Percentiles rank a stretch among this genome's conserved stretches.
Evolutionary conservation across 2,797 vertebrate genomes (phyloP).

Genomic region (Thunnus albacares): DNA sequence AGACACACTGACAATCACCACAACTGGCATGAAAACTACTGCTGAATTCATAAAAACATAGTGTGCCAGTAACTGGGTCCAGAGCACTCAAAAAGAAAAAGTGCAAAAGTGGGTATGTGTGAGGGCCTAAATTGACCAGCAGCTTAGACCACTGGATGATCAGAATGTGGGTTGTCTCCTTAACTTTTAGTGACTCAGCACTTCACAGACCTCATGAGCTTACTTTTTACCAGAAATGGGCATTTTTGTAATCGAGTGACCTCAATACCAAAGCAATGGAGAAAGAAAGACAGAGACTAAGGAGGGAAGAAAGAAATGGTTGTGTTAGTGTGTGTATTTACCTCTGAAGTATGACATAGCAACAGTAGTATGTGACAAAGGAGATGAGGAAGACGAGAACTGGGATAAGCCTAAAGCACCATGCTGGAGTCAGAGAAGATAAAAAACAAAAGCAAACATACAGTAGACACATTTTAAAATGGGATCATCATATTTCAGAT

Average conservation of each 20-base stretch:
- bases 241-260: constrained; percentile 55
- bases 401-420: constrained; percentile 80
- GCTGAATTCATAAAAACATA: constrained; percentile 38
- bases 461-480: background rate
- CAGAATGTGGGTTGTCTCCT: constrained; percentile 30
- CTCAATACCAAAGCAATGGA: constrained; percentile 32
- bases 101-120: constrained; percentile 49
- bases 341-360: constrained; percentile 78
- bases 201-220: constrained; percentile 33
- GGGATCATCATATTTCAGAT: background rate
- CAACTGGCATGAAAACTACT: constrained; percentile 44
- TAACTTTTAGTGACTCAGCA: constrained; percentile 59
- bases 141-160: constrained; percentile 45
- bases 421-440: constrained; percentile 70
- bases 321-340: constrained; percentile 58
- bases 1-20: constrained; percentile 62
- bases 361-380: constrained; percentile 83
- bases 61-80: constrained; percentile 43
- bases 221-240: constrained; percentile 49
- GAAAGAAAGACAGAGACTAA: background rate
- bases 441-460: constrained; percentile 38
- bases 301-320: background rate
- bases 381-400: constrained; percentile 76
- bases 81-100: constrained; percentile 51
- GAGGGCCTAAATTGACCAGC: constrained; percentile 43